Percentiles rank a stretch among this genome's conserved stretches.
phyloP scores from a whole-genome alignment of 2,888 invertebrate genomes.

The Himalopsyche japonica region DNA sequence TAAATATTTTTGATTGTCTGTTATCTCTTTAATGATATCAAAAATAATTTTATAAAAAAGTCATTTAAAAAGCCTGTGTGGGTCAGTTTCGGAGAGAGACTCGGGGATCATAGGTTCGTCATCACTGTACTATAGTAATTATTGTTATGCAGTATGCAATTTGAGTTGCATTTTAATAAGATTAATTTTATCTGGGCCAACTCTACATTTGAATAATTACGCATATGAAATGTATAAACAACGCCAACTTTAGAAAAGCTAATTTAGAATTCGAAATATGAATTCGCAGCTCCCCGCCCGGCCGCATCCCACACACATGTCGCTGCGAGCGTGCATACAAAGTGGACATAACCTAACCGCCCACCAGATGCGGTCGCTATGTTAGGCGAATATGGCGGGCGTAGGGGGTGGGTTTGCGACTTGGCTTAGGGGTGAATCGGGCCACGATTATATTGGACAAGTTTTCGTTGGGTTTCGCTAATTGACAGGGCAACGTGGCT shows the following conservation, averaged over 20 bases:
- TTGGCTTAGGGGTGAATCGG: conserved; percentile 5
- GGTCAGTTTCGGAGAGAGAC: no score
- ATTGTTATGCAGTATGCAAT: no score
- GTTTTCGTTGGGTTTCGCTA: conserved; percentile 36
- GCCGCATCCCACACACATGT: background rate
- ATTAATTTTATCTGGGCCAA: background rate
- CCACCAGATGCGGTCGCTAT: background rate
- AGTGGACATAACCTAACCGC: background rate
- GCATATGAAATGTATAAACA: background rate
- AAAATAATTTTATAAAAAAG: no score
- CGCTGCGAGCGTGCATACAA: background rate
- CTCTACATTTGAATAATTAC: background rate
- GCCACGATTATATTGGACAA: conserved; percentile 20
- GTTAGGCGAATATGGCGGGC: background rate
- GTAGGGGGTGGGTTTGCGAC: background rate
- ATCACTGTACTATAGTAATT: no score
- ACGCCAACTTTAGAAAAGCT: background rate
- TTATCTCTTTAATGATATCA: no score
- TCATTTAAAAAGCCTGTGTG: no score
- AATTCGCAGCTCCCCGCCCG: background rate
- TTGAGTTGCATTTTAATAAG: background rate
- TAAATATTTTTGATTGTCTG: no score
- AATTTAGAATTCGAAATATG: background rate
- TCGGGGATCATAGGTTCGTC: no score
- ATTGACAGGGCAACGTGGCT: conserved; percentile 36